Conservation (phyloP, 2,888 invertebrate genomes). For the Melanchra persicariae region DNA sequence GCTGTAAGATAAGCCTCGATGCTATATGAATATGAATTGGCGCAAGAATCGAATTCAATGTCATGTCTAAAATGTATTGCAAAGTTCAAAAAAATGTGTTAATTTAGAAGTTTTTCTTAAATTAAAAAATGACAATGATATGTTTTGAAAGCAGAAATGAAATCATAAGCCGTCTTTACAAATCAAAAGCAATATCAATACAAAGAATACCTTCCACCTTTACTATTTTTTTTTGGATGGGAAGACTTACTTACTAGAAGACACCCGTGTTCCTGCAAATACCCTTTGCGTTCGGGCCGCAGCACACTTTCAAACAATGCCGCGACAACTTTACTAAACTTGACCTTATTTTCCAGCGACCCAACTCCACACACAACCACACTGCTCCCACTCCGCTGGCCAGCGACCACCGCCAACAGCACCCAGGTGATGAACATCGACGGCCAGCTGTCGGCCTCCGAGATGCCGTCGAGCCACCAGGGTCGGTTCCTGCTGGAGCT, state of each 20-base stretch:
- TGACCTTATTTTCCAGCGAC: constrained; percentile 73
- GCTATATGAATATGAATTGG: neutral
- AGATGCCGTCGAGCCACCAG: constrained; percentile 64
- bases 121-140: too few relatives aligned
- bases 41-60: neutral
- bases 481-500: constrained; percentile 74
- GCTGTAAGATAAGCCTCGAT: neutral
- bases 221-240: too few relatives aligned
- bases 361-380: constrained; percentile 77
- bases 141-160: too few relatives aligned
- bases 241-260: too few relatives aligned
- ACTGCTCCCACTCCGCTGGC: constrained; percentile 79
- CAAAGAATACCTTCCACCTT: too few relatives aligned
- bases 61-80: neutral
- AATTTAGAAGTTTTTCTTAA: neutral
- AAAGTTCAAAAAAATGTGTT: neutral
- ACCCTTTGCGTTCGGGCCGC: too few relatives aligned
- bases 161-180: too few relatives aligned
- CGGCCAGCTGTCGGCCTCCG: constrained; percentile 66
- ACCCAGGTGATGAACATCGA: constrained; percentile 76
- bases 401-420: constrained; percentile 69
- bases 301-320: too few relatives aligned
- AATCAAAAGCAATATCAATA: too few relatives aligned
- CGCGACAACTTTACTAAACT: too few relatives aligned
- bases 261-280: too few relatives aligned